Evolutionary conservation across 2,888 invertebrate species (phyloP).

Genomic region (Drosophila niveifrons): DNA sequence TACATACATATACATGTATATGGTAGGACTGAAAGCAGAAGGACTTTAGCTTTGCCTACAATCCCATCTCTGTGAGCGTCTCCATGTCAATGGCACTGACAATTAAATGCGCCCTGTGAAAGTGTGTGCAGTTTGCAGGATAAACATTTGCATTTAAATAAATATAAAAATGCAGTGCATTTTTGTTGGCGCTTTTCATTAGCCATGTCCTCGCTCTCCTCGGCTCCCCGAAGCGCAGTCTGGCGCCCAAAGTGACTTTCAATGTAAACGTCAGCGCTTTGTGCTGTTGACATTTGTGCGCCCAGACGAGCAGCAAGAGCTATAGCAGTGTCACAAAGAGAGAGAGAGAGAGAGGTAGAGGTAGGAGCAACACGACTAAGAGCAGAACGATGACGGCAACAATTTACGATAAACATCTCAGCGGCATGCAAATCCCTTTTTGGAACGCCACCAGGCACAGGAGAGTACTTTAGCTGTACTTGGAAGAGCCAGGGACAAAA

Average conservation of each 20-base stretch:
- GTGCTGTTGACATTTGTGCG: conserved; percentile 78
- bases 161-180: conserved; percentile 67
- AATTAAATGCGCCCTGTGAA: conserved; percentile 58
- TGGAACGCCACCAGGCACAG: conserved; percentile 70
- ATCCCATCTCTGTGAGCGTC: background rate
- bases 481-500: conserved; percentile 38
- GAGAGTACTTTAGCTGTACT: conserved; percentile 61
- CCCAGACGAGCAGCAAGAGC: conserved; percentile 57
- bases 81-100: conserved; percentile 58
- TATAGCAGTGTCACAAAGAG: background rate
- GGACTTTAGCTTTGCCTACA: background rate
- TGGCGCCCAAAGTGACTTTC: conserved; percentile 77
- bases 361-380: background rate
- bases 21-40: conserved; percentile 2
- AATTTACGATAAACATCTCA: conserved; percentile 82
- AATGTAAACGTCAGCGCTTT: conserved; percentile 79
- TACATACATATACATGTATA: background rate
- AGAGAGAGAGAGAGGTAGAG: conserved; percentile 8
- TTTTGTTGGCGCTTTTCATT: conserved; percentile 72
- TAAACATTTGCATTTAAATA: conserved; percentile 75
- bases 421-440: conserved; percentile 82
- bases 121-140: conserved; percentile 28
- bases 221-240: conserved; percentile 46
- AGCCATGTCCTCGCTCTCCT: conserved; percentile 40
- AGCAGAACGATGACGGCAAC: conserved; percentile 61